A percentile compares a stretch with the other conserved stretches of the same genome.
These are phyloP conservation scores for cat (Felis catus) DNA, from an alignment of 2,113 vertebrate species.

Conservation along the genomic window F.catus_Fca126_mat1.0 CM031415.1:111124501-111125000, in stretches of 20 bases:
- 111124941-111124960: not conserved
- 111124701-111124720: slow-evolving; percentile 56
- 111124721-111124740: slow-evolving; percentile 65
- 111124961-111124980: not conserved
- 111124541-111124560: not conserved
- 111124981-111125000: not conserved
- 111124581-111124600: not conserved
- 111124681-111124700: slow-evolving; percentile 65
- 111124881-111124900: slow-evolving; percentile 4
- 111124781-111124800: slow-evolving; percentile 55
- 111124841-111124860: not conserved
- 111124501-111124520: slow-evolving; percentile 29
- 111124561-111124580: slow-evolving; percentile 14
- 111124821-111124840: not conserved
- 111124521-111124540: slow-evolving; percentile 38
- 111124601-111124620: not conserved
- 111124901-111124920: not conserved
- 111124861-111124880: slow-evolving; percentile 17
- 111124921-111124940: not conserved
- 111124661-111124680: slow-evolving; percentile 48
- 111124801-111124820: slow-evolving; percentile 36
- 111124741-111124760: slow-evolving; percentile 51
- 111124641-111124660: slow-evolving; percentile 49
- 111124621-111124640: not conserved
- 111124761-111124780: slow-evolving; percentile 61